phyloP scores from a whole-genome alignment of 1,140 invertebrate genomes.

The Ceratina calcarata region DNA sequence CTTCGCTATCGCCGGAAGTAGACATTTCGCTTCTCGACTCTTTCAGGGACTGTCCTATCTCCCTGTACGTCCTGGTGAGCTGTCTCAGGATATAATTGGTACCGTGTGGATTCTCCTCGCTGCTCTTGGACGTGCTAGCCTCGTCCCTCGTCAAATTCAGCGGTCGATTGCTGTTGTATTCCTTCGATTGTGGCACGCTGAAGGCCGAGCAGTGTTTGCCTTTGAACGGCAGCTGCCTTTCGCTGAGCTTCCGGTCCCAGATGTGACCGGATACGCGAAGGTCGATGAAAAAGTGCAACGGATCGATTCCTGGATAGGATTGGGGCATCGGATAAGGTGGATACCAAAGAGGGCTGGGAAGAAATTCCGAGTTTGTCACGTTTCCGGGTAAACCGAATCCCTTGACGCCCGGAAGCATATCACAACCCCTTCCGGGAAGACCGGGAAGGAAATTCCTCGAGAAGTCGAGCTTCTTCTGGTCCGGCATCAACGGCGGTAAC shows the following conservation, averaged over 20 bases:
- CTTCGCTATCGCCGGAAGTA: slow-evolving; percentile 41
- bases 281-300: slow-evolving; percentile 90
- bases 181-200: slow-evolving; percentile 78
- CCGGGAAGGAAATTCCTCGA: slow-evolving; percentile 74
- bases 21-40: slow-evolving; percentile 28
- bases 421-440: slow-evolving; percentile 60
- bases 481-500: slow-evolving; percentile 46
- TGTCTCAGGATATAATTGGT: slow-evolving; percentile 80
- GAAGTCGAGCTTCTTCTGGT: slow-evolving; percentile 71
- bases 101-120: slow-evolving; percentile 67
- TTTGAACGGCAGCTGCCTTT: slow-evolving; percentile 72
- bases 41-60: slow-evolving; percentile 55
- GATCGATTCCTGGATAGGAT: slow-evolving; percentile 86
- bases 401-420: slow-evolving; percentile 68
- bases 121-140: slow-evolving; percentile 58
- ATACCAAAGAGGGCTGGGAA: slow-evolving; percentile 87
- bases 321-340: slow-evolving; percentile 86
- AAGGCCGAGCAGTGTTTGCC: slow-evolving; percentile 79
- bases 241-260: slow-evolving; percentile 84
- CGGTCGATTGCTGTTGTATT: slow-evolving; percentile 71
- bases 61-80: slow-evolving; percentile 71
- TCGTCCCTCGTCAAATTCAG: slow-evolving; percentile 73
- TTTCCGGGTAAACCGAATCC: slow-evolving; percentile 67
- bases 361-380: slow-evolving; percentile 71
- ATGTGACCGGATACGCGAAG: slow-evolving; percentile 89